phyloP scores from a whole-genome alignment of 2,888 invertebrate species.

The Synanthedon andrenaeformis region DNA sequence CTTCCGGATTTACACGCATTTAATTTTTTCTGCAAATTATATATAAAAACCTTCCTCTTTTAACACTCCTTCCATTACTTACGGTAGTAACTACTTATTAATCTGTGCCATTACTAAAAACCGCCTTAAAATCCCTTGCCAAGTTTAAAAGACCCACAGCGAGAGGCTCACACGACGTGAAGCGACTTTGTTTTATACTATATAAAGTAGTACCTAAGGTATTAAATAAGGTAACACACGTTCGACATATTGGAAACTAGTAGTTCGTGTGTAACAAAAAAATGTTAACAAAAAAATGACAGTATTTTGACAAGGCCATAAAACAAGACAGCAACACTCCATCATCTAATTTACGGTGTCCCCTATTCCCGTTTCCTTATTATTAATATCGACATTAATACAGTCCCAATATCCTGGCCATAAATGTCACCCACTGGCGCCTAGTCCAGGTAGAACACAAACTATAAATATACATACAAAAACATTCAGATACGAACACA shows the following conservation, averaged over 20 bases:
- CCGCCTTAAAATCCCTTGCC: too few relatives aligned
- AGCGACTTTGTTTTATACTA: too few relatives aligned
- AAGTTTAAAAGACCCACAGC: too few relatives aligned
- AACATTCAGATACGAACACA: constrained; percentile 47
- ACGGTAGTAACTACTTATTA: too few relatives aligned
- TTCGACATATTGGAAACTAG: constrained; percentile 9
- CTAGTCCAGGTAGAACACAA: constrained; percentile 58
- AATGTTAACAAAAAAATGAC: constrained; percentile 21
- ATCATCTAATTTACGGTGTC: constrained; percentile 55
- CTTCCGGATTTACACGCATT: too few relatives aligned
- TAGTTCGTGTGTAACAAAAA: too few relatives aligned
- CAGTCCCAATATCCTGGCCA: constrained; percentile 64
- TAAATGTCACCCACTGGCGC: constrained; percentile 68
- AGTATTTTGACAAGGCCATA: constrained; percentile 49
- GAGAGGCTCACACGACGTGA: too few relatives aligned
- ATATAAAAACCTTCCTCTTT: too few relatives aligned
- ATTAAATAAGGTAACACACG: constrained; percentile 22
- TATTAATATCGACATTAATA: constrained; percentile 68
- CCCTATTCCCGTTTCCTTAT: constrained; percentile 44
- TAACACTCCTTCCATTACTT: too few relatives aligned
- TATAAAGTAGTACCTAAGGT: too few relatives aligned
- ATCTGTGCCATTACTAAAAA: too few relatives aligned
- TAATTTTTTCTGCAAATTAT: too few relatives aligned
- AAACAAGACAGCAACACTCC: constrained; percentile 32
- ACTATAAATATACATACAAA: constrained; percentile 51